phyloP scores from a whole-genome alignment of 2,113 vertebrate genomes.

The Baryphthengus martii region DNA sequence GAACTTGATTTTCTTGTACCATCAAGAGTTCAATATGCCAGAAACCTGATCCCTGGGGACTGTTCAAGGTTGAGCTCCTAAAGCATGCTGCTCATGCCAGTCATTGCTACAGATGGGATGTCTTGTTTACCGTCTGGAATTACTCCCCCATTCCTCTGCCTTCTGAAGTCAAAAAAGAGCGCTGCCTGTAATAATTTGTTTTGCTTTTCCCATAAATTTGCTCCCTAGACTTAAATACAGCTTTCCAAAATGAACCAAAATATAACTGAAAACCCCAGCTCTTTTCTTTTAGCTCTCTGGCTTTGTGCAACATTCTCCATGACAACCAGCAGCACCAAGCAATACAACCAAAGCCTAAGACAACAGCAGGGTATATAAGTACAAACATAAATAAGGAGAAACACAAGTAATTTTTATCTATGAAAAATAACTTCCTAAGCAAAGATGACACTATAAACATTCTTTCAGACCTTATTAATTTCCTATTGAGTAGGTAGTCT shows the following conservation, averaged over 20 bases:
- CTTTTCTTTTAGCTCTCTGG: conserved; percentile 3
- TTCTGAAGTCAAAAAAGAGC: background rate
- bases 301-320: background rate
- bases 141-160: conserved; percentile 8
- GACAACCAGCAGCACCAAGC: background rate
- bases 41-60: conserved; percentile 2
- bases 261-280: background rate
- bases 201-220: conserved; percentile 4
- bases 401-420: background rate
- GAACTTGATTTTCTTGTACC: background rate
- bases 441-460: background rate
- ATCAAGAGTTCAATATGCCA: background rate
- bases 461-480: background rate
- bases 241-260: conserved; percentile 13
- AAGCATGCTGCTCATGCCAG: background rate
- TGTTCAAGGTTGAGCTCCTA: background rate
- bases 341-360: background rate
- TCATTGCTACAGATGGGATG: background rate
- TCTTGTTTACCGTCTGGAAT: conserved; percentile 18
- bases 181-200: background rate
- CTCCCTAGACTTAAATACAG: background rate
- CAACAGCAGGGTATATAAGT: background rate
- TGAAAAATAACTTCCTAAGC: background rate
- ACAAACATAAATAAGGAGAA: background rate
- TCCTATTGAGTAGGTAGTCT: background rate